A percentile compares a stretch with the other conserved stretches of the same genome.
These are phyloP conservation scores for Oreochromis mossambicus DNA, from an alignment of 2,797 vertebrate genomes.

Conservation along the genomic window DNA sequence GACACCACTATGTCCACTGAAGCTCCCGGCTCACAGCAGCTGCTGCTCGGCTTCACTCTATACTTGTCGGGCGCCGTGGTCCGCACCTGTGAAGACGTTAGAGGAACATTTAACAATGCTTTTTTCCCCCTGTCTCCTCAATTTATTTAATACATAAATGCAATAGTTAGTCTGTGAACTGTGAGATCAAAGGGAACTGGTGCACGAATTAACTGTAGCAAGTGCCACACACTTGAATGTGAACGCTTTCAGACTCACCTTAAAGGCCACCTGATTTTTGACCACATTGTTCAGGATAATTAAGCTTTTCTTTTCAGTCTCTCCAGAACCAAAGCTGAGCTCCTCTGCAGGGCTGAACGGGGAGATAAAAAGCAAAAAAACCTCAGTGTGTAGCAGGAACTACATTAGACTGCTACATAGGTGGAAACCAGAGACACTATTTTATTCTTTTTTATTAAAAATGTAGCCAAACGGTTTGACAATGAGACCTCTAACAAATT, in stretches of 20 bases:
- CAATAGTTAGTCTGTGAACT: background rate
- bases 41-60: slow-evolving; percentile 94
- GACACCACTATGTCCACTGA: slow-evolving; percentile 91
- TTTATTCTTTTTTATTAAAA: background rate
- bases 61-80: slow-evolving; percentile 98
- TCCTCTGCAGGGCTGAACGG: slow-evolving; percentile 90
- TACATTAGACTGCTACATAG: background rate
- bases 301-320: slow-evolving; percentile 90
- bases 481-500: background rate
- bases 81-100: slow-evolving; percentile 80
- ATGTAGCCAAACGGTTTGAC: background rate
- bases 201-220: background rate
- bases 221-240: background rate
- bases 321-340: slow-evolving; percentile 89
- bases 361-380: background rate
- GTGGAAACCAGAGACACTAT: background rate
- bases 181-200: background rate
- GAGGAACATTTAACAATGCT: background rate
- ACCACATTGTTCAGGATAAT: slow-evolving; percentile 92
- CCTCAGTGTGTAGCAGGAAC: background rate
- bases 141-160: background rate
- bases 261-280: slow-evolving; percentile 96
- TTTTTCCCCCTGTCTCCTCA: background rate
- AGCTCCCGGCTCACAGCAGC: slow-evolving; percentile 87
- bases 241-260: slow-evolving; percentile 74